Evolutionary conservation across 1,140 invertebrate species (phyloP).

Genomic region (Agraylea sexmaculata): DNA sequence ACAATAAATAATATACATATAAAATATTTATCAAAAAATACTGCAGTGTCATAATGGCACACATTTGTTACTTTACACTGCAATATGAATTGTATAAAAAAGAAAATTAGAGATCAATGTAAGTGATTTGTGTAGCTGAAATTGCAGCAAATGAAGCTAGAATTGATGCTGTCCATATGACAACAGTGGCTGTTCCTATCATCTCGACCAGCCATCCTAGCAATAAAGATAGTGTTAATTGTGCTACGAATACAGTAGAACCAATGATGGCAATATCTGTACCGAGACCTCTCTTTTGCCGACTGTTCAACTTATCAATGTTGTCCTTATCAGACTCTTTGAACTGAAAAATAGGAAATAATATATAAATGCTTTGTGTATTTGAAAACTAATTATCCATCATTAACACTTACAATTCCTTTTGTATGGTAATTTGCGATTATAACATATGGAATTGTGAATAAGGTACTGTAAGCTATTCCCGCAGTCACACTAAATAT

Average conservation of each 20-base stretch:
- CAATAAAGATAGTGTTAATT: conserved; percentile 59
- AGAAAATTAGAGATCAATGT: conserved; percentile 25
- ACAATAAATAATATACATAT: no score
- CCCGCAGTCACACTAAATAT: conserved; percentile 64
- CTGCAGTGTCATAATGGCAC: no score
- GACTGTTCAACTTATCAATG: conserved; percentile 30
- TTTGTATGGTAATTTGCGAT: conserved; percentile 70
- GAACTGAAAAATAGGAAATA: conserved; percentile 1
- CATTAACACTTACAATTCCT: conserved; percentile 47
- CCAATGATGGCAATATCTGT: conserved; percentile 73
- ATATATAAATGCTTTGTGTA: background rate
- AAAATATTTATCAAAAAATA: no score
- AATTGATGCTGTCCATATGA: conserved; percentile 54
- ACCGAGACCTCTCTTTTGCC: conserved; percentile 57
- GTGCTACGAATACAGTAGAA: conserved; percentile 72
- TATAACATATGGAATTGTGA: conserved; percentile 78
- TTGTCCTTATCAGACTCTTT: conserved; percentile 2
- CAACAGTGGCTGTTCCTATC: conserved; percentile 57
- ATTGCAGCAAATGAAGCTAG: conserved; percentile 59
- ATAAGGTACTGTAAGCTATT: conserved; percentile 75
- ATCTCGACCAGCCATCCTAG: conserved; percentile 58
- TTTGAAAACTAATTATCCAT: background rate
- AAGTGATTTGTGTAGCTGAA: conserved; percentile 59
- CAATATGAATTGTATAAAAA: no score
- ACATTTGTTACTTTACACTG: no score